phyloP scores from a whole-genome alignment of 92 coral and sea anemone species.

The Phenganax marumi region DNA sequence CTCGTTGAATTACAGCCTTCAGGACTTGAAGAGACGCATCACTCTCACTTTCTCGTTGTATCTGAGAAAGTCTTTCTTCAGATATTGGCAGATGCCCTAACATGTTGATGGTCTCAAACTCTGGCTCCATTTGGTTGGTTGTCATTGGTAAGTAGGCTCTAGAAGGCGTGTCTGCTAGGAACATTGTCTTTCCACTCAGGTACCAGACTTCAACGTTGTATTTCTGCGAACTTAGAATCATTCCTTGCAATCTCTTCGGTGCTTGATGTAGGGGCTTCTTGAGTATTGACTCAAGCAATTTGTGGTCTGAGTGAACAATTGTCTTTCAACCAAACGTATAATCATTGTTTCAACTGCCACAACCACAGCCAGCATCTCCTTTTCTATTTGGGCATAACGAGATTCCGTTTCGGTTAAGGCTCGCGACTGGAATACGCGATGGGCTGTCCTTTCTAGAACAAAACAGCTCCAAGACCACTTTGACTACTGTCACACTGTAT shows the following conservation, averaged over 20 bases:
- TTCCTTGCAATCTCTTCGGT: constrained; percentile 22
- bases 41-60: constrained; percentile 37
- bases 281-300: constrained; percentile 12
- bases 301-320: constrained; percentile 2
- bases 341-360: constrained; percentile 10
- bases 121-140: neutral
- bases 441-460: constrained; percentile 43
- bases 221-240: neutral
- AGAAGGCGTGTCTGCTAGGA: neutral
- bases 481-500: constrained; percentile 56
- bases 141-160: constrained; percentile 1
- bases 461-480: constrained; percentile 50
- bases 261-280: constrained; percentile 21
- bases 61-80: constrained; percentile 31
- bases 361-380: constrained; percentile 25
- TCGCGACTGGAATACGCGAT: constrained; percentile 46
- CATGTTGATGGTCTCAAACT: too few species aligned
- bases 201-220: constrained; percentile 6
- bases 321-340: constrained; percentile 20
- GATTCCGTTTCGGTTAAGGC: constrained; percentile 16
- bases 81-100: constrained; percentile 47
- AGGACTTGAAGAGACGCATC: constrained; percentile 50
- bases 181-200: neutral
- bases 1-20: constrained; percentile 44
- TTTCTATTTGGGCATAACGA: constrained; percentile 25